Base-by-base conservation (phyloP, 2,797 vertebrate genomes). In the Gouania willdenowi region DNA sequence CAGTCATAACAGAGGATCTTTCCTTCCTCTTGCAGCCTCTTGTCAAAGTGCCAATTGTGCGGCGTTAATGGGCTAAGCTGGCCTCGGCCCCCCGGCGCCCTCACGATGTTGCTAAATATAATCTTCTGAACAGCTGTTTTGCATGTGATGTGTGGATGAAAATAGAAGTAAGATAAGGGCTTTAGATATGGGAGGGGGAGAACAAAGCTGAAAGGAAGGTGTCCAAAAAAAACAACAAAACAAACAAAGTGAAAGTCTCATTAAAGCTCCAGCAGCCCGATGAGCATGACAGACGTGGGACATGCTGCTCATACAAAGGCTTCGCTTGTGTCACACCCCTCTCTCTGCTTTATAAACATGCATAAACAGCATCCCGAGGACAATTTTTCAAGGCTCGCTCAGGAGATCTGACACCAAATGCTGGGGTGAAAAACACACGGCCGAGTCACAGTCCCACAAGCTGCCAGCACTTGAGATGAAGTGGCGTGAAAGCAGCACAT, bases 91-190 rank as follows among this genome's bases (percentile, higher is more conserved):
- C 70, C 38, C 30, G 64, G 84, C 74, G 30, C 55, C 58, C 77
- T 85, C 77, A 81, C 77, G 84, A 81, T 78, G 74, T 65, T 36
- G 61, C 83, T 85, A 89, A 88, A 89, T 87, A 86, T 86, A 90
- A 75, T 62, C 75, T 71, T 86, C 80, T 66, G 81, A 83, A 84
- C 87, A 88, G 88, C 88, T 87, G 87, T 89, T 89, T 83, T 87
- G 86, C 88, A 91, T 91, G 89, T 90, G 87, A 89, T 87, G 71
- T 60, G 69, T 51, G 40, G 73, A 78, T 82, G 70, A 72, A 87
- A 88, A 90, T 84, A 86, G 83, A 75, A 57, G 66, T 70, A 53
- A 76, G 77, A 87, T 85, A 83, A 80, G 69, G 44, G 60, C 59
- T 70, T 39, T 60, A 67, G 67, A 64, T 69, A 21, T 66, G 51